Base-by-base conservation (phyloP, 1,140 invertebrate genomes). In the Bombus confusus region DNA sequence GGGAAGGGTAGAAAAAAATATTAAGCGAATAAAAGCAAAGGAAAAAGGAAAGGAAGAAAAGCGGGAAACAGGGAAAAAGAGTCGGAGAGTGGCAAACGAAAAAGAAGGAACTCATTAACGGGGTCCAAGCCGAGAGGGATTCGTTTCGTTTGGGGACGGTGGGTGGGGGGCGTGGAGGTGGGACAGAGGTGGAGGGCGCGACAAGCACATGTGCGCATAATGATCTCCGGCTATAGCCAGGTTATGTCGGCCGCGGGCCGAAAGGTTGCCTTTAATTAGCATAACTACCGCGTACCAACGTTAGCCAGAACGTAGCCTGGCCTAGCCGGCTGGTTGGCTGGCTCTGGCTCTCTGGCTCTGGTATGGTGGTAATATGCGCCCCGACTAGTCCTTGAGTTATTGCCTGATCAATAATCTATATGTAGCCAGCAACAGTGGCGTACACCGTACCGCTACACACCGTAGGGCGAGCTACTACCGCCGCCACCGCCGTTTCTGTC, bases 361-460 rank as follows among this genome's bases (percentile, higher is more conserved):
- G 87, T 89, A 93, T 93, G 92, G 93, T 92, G 93, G 93, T 94
- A 94, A 95, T 95, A 94, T 94, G 94, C 93, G 93, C 92, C 92
- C 93, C 93, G 89, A 94, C 93, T 93, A 95, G 94, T 95, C 94
- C 94, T 94, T 94, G 94, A 94, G 93, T 94, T 94, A 94, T 94
- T 94, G 93, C 93, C 93, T 94, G 94, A 94, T 94, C 94, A 94
- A 94, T 94, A 94, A 94, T 94, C 94, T 93, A 94, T 94, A 94
- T 94, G 92, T 93, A 91, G 92, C 88, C 88, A 85, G 87, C 91
- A 88, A 78, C 83, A 85, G 75, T 78, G 57, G 76, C 66, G 76
- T 84, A 68, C 75, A 41, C 34, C 74, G 74, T 76, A 52, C 77
- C 37, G 25, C 52, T 77, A 31, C 75, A 90, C 90, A 90, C 92